phyloP scores from a whole-genome alignment of 2,113 vertebrate genomes.

The Boulengeromyrus knoepffleri region DNA sequence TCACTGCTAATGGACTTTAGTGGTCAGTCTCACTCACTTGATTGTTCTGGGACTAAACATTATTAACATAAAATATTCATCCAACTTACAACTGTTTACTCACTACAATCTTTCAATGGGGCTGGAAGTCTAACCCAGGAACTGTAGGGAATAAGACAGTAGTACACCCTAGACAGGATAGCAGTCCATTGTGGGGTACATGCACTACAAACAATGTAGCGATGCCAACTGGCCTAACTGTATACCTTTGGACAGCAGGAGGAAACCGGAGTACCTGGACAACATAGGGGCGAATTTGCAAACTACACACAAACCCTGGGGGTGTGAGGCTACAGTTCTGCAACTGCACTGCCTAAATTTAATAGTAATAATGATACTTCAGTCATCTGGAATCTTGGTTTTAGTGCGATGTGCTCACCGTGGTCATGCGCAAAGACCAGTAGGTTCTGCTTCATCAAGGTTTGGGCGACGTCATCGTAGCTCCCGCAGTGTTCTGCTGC shows the following conservation, averaged over 20 bases:
- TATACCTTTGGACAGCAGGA: background rate
- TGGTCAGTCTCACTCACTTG: background rate
- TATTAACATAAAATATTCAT: background rate
- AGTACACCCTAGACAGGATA: background rate
- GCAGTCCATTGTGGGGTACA: background rate
- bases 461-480: constrained; percentile 80
- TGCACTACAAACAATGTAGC: background rate
- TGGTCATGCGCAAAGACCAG: constrained; percentile 90
- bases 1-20: background rate
- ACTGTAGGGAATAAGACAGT: background rate
- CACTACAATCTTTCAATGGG: background rate
- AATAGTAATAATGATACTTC: background rate
- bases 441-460: constrained; percentile 68
- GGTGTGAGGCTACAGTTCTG: background rate
- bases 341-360: background rate
- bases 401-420: constrained; percentile 66
- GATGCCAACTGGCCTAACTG: background rate
- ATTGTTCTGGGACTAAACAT: background rate
- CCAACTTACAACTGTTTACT: background rate
- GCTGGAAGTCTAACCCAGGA: background rate
- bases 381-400: background rate
- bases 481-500: constrained; percentile 84
- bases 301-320: background rate
- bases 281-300: background rate
- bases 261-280: background rate